phyloP scores from a whole-genome alignment of 1,140 invertebrate species.

The Stratiolaelaps scimitus region DNA sequence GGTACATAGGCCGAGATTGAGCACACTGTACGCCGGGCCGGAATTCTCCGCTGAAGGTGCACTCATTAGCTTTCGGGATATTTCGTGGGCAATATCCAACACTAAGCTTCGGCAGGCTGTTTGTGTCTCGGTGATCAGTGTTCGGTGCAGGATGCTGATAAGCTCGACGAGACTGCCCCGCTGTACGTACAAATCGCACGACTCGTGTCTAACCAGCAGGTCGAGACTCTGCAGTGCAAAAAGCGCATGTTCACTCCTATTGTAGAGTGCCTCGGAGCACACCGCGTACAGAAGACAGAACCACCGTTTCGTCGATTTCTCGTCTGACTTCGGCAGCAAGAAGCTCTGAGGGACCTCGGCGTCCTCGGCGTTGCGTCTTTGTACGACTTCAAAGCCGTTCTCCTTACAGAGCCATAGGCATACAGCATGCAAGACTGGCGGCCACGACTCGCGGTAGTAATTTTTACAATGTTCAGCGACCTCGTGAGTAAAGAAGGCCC shows the following conservation, averaged over 20 bases:
- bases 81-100: slow-evolving; percentile 6
- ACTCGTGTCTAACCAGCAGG: slow-evolving; percentile 22
- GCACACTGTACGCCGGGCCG: slow-evolving; percentile 2
- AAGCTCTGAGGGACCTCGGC: slow-evolving; percentile 28
- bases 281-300: slow-evolving; percentile 28
- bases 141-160: slow-evolving; percentile 18
- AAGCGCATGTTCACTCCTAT: slow-evolving; percentile 20
- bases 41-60: background rate
- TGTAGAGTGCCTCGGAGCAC: slow-evolving; percentile 23
- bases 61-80: background rate
- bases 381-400: slow-evolving; percentile 44
- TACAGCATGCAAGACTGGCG: slow-evolving; percentile 80
- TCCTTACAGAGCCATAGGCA: slow-evolving; percentile 65
- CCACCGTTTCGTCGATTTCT: slow-evolving; percentile 26
- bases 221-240: slow-evolving; percentile 19
- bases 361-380: slow-evolving; percentile 31
- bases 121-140: slow-evolving; percentile 22
- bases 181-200: background rate
- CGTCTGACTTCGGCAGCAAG: slow-evolving; percentile 29
- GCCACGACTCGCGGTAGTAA: slow-evolving; percentile 84
- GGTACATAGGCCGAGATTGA: slow-evolving; percentile 12
- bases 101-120: slow-evolving; percentile 16
- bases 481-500: slow-evolving; percentile 91
- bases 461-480: slow-evolving; percentile 79
- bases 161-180: slow-evolving; percentile 16